Base-by-base conservation (phyloP, 2,888 invertebrate species). In the Andricus quercusramuli region DNA sequence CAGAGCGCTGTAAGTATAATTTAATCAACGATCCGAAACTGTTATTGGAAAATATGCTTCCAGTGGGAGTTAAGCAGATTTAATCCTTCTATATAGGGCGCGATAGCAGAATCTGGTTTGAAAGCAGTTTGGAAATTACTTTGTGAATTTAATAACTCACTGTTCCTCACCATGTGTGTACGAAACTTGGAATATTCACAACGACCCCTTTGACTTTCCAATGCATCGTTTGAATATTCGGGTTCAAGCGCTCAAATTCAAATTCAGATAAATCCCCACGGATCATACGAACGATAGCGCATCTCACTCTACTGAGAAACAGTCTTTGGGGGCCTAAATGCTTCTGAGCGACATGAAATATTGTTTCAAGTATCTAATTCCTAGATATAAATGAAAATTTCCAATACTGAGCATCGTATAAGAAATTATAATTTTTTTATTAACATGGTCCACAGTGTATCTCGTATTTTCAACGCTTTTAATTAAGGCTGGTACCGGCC, bases 181-280 rank as follows among this genome's bases (percentile, higher is more conserved):
- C 32, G 9, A 29, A 32, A 56, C n/a, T n/a, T 74, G 9, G 32
- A 29, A 64, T 29, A 64, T 56, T 29, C 32, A 74, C 37, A 41
- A 3, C 56, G 32, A 74, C 6, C 74, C 47, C n/a, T 74, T 74
- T 74, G 74, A 74, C 56, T 32, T 59, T 37, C n/a, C 51, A 32
- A 74, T 29, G 74, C 32, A 37, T 56, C n/a, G 37, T n/a, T 74
- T 74, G 32, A 74, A 74, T 74, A 74, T 74, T 74, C 56, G 11
- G 59, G 56, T 74, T 74, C 51, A 56, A 74, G 32, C 56, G 32
- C 56, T n/a, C 56, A 56, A 74, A 74, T 74, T 51, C 32, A 56
- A 56, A 74, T 74, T n/a, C 22, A n/a, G n/a, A 32, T 56, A 37
- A 74, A 74, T 56, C 74, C n/a, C 74, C 22, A n/a, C n/a, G 56